Conservation (phyloP, 2,888 invertebrate species). For the Chloroclysta siterata region DNA sequence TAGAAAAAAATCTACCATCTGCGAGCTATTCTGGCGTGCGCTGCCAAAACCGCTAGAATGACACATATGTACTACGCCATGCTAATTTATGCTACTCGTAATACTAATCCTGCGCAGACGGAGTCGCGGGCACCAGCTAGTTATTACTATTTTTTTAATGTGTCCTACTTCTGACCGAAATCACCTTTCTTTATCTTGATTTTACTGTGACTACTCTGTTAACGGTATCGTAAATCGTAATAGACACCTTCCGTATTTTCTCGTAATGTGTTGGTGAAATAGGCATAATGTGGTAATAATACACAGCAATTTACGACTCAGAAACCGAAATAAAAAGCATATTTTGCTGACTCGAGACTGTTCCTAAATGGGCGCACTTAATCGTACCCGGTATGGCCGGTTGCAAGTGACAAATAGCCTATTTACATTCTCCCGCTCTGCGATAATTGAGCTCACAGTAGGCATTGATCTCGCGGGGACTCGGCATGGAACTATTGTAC, state of each 20-base stretch:
- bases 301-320: constrained; percentile 16
- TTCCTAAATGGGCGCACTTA: constrained; percentile 55
- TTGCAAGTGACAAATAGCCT: constrained; percentile 65
- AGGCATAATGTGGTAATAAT: constrained; percentile 10
- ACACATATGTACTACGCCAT: no score
- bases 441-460: constrained; percentile 55
- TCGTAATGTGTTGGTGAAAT: constrained; percentile 1
- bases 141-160: no score
- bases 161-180: no score
- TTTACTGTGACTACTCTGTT: not conserved
- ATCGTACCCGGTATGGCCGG: constrained; percentile 49
- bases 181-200: no score
- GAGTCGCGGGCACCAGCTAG: no score
- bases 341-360: constrained; percentile 42
- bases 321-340: constrained; percentile 43
- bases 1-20: no score
- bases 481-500: not conserved
- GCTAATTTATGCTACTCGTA: no score
- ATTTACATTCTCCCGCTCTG: constrained; percentile 55
- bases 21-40: no score
- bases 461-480: constrained; percentile 22
- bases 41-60: no score
- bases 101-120: no score
- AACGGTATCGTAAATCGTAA: not conserved
- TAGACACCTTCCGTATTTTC: not conserved